Base-by-base conservation (phyloP, 2,113 vertebrate genomes). In the Apteryx mantelli region DNA sequence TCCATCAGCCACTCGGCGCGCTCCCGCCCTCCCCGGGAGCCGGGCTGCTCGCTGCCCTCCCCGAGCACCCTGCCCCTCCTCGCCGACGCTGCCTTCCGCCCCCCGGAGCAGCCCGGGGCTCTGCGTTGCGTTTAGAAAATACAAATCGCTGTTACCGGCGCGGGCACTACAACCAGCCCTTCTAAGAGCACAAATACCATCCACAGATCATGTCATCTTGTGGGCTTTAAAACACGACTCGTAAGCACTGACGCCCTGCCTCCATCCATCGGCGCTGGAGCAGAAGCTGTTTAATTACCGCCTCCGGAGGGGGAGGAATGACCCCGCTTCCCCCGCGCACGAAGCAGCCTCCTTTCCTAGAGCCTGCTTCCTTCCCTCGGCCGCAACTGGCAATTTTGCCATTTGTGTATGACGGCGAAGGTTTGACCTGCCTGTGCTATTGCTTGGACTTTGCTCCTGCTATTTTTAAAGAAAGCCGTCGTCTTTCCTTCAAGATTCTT, bases 31-130 rank as follows among this genome's bases (percentile, higher is more conserved):
- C 69, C 25, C 79, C 2, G 1, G 65, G 18, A 48, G 46, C 7
- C 46, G 46, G 46, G 18, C 46, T 19, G 46, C 18, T 7, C 46
- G 46, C 46, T 48, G 46, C 46, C 44, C 11, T 18, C 77, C 28
- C 79, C 3, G 2, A 61, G 71, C 58, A 73, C n/a, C 52, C 36
- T 82, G 36, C 63, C 26, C 66, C 55, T 82, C 17, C 60, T 5
- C 15, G 44, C 2, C 0, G 0, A 1, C n/a, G 46, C 58, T 0
- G 76, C 52, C 78, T 88, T 21, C 70, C 10, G 0, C 56, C 65
- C 38, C 64, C 65, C 71, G 53, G 64, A 36, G 64, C 93, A 82
- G 46, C 93, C 48, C 44, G 1, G 3, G 28, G 32, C 60, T 60
- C 82, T 8, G 69, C 85, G 91, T 46, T 56, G 30, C 65, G 16